Conservation (phyloP, 2,113 vertebrate species). For the Clarias batrachus region DNA sequence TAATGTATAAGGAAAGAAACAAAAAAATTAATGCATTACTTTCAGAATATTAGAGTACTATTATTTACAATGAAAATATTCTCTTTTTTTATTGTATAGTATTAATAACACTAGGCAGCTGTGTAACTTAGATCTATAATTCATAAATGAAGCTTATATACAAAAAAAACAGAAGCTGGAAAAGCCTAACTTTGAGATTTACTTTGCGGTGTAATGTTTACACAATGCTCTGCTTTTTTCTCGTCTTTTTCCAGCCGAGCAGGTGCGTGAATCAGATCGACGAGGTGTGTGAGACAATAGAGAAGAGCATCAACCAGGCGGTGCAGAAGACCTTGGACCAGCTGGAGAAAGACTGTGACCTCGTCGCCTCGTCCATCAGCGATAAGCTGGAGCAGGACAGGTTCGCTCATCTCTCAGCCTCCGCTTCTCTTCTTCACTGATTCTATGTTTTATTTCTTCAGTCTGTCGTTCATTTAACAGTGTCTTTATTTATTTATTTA, state of each 20-base stretch:
- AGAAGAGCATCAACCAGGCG: slow-evolving; percentile 79
- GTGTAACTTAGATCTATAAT: neutral
- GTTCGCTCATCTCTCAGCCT: slow-evolving; percentile 48
- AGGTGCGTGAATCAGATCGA: slow-evolving; percentile 79
- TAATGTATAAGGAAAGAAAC: too few species aligned
- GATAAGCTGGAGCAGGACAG: slow-evolving; percentile 70
- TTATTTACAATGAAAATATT: neutral
- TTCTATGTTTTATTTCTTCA: neutral
- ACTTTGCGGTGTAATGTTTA: neutral
- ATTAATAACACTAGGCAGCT: neutral
- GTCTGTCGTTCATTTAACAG: too few species aligned
- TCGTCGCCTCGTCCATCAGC: slow-evolving; percentile 69
- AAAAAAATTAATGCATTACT: too few species aligned
- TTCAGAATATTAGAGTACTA: neutral
- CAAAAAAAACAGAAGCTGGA: neutral
- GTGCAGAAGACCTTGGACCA: slow-evolving; percentile 78
- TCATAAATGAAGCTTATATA: neutral
- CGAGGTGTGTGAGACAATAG: slow-evolving; percentile 75
- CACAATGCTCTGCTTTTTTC: neutral
- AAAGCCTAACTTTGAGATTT: neutral
- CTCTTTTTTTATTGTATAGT: neutral
- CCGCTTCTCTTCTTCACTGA: neutral
- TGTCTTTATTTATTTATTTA: neutral
- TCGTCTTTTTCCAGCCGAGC: slow-evolving; percentile 63
- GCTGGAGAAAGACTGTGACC: slow-evolving; percentile 76